These are phyloP conservation scores for Mola mola DNA, from an alignment of 2,113 vertebrate genomes.

Conservation along the genomic window DNA sequence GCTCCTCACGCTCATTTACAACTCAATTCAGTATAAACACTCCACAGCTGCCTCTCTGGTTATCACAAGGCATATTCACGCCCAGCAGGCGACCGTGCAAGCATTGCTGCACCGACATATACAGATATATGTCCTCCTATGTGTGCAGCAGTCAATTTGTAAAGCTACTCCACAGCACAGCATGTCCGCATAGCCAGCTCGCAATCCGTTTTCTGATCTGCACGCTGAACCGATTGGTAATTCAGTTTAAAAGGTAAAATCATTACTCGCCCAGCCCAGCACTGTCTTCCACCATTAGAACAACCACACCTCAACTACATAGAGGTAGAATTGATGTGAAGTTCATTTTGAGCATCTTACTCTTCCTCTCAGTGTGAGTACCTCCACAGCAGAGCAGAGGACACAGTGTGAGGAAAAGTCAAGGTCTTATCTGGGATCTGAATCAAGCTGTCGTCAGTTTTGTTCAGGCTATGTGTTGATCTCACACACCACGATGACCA, in stretches of 20 bases:
- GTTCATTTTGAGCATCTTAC: conserved; percentile 51
- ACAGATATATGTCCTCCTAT: conserved; percentile 67
- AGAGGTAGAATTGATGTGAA: conserved; percentile 55
- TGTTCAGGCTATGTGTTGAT: conserved; percentile 54
- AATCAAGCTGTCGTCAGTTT: conserved; percentile 64
- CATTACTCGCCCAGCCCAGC: conserved; percentile 76
- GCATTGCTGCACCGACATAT: conserved; percentile 57
- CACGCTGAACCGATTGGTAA: conserved; percentile 79
- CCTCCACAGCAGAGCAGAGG: conserved; percentile 1
- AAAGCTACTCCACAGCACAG: conserved; percentile 71
- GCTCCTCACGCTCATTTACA: conserved; percentile 71
- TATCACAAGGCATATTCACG: conserved; percentile 67
- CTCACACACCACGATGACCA: conserved; percentile 41
- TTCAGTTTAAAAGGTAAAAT: conserved; percentile 84
- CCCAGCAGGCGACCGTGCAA: conserved; percentile 60
- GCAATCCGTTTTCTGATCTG: conserved; percentile 77
- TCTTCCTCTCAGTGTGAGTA: conserved; percentile 26
- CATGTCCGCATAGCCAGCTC: conserved; percentile 65
- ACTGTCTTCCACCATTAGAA: conserved; percentile 70
- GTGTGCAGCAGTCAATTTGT: conserved; percentile 76
- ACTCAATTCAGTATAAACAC: conserved; percentile 66
- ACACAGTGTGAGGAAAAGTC: conserved; percentile 49
- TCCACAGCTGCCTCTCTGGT: conserved; percentile 63
- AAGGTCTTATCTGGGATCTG: conserved; percentile 51
- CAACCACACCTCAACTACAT: conserved; percentile 62